These are phyloP conservation scores for Stegastes partitus DNA, from an alignment of 2,113 vertebrate species.

Conservation along the genomic window DNA sequence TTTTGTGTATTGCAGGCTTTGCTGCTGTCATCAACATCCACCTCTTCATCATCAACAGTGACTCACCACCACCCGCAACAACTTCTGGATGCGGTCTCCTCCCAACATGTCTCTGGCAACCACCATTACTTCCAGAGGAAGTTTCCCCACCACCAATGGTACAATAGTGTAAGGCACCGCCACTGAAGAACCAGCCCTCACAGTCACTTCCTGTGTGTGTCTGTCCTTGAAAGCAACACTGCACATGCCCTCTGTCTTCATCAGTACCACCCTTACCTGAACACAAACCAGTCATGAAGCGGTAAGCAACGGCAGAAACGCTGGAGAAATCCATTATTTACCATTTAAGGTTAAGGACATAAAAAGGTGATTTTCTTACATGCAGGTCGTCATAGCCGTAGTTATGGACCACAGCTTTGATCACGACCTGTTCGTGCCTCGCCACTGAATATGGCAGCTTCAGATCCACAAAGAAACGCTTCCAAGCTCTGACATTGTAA, in stretches of 20 bases:
- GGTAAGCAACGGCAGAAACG: not conserved
- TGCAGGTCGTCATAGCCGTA: slow-evolving; percentile 65
- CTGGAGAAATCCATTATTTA: not conserved
- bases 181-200: slow-evolving; percentile 72
- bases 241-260: slow-evolving; percentile 83
- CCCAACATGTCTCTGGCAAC: slow-evolving; percentile 37
- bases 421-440: slow-evolving; percentile 83
- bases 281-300: not conserved
- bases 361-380: slow-evolving; percentile 44
- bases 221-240: slow-evolving; percentile 78
- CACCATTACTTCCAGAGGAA: slow-evolving; percentile 83
- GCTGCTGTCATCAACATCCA: not conserved
- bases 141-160: slow-evolving; percentile 79
- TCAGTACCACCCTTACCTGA: slow-evolving; percentile 85
- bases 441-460: slow-evolving; percentile 84
- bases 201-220: slow-evolving; percentile 69
- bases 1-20: no score
- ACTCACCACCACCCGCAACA: slow-evolving; percentile 83
- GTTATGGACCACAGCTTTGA: slow-evolving; percentile 86
- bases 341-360: not conserved
- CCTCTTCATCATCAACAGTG: not conserved
- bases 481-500: slow-evolving; percentile 75
- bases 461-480: slow-evolving; percentile 84
- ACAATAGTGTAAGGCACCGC: slow-evolving; percentile 82
- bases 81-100: slow-evolving; percentile 81